Conservation (phyloP, 1,140 invertebrate species). For the Stegodyphus mimosarum region DNA sequence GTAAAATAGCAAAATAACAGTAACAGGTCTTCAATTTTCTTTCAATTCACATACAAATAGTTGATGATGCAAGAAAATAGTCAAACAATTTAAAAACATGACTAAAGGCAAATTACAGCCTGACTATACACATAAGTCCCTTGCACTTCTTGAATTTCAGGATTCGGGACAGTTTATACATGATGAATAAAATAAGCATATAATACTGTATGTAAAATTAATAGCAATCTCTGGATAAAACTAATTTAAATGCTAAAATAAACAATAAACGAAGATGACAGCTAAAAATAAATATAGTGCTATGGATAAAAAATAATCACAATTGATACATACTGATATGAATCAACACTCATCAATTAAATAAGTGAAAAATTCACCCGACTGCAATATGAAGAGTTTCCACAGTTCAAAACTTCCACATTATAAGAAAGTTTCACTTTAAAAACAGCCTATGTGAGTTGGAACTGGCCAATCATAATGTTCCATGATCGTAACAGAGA, state of each 20-base stretch:
- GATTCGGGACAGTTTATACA: neutral
- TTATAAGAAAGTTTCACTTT: neutral
- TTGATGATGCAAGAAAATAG: too few relatives aligned
- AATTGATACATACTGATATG: slow-evolving; percentile 25
- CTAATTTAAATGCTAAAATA: neutral
- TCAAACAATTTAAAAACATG: neutral
- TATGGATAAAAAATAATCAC: slow-evolving; percentile 9
- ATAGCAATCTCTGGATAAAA: slow-evolving; percentile 44
- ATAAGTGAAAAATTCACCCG: neutral
- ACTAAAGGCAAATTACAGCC: slow-evolving; percentile 12
- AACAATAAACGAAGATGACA: slow-evolving; percentile 24
- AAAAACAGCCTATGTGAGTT: slow-evolving; percentile 13
- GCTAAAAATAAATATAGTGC: slow-evolving; percentile 37
- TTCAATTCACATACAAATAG: too few relatives aligned
- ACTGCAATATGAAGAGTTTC: neutral
- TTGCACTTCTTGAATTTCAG: neutral
- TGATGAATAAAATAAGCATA: slow-evolving; percentile 4
- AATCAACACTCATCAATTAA: slow-evolving; percentile 2
- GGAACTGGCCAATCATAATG: slow-evolving; percentile 5
- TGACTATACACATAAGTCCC: slow-evolving; percentile 36
- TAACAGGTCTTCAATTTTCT: too few relatives aligned
- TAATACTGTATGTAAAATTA: slow-evolving; percentile 40
- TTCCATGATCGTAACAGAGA: slow-evolving; percentile 29
- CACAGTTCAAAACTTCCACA: neutral
- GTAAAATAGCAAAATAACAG: slow-evolving; percentile 6